Percentiles rank a stretch among this genome's conserved stretches.
Evolutionary conservation across 1,140 invertebrate species (phyloP).

Genomic region (Coboldia fuscipes): DNA sequence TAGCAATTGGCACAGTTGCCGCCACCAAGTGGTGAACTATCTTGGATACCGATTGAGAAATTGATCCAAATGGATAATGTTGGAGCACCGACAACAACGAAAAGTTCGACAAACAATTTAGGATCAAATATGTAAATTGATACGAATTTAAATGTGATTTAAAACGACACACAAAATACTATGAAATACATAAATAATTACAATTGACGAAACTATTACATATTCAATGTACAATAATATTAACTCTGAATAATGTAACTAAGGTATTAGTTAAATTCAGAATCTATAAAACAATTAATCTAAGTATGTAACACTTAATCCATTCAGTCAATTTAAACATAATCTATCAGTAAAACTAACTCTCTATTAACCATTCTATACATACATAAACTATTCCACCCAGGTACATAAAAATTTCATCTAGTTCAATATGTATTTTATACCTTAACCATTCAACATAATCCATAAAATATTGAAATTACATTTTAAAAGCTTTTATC

Average conservation of each 20-base stretch:
- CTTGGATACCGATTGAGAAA: slow-evolving; percentile 57
- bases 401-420: slow-evolving; percentile 7
- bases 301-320: too few species aligned
- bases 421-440: too few species aligned
- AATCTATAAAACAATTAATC: too few species aligned
- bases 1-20: slow-evolving; percentile 16
- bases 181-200: background rate
- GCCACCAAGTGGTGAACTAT: slow-evolving; percentile 47
- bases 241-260: too few species aligned
- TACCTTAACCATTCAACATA: too few species aligned
- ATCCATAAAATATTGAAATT: too few species aligned
- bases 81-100: slow-evolving; percentile 16
- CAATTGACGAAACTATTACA: background rate
- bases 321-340: too few species aligned
- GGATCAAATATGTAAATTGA: too few species aligned
- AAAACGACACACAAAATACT: background rate
- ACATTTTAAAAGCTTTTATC: too few species aligned
- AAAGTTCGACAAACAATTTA: too few species aligned
- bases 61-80: slow-evolving; percentile 44
- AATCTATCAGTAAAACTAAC: slow-evolving; percentile 3
- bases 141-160: too few species aligned
- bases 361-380: slow-evolving; percentile 16
- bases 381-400: slow-evolving; percentile 8
- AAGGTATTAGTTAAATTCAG: too few species aligned
- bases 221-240: background rate